phyloP scores from a whole-genome alignment of 2,113 vertebrate species.

The Malurus melanocephalus region DNA sequence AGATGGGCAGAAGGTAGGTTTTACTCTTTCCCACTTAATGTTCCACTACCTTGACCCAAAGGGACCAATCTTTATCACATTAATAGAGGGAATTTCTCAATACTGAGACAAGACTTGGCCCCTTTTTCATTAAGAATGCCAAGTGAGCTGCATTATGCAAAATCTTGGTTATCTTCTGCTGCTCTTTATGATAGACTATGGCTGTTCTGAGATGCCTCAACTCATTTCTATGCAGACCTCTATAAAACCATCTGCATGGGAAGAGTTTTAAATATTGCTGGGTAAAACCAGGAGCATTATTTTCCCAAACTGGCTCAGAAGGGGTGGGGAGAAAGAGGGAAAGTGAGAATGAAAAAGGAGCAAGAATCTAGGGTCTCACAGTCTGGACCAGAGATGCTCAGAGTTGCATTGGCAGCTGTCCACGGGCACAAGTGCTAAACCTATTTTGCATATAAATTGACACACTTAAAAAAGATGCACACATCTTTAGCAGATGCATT shows the following conservation, averaged over 20 bases:
- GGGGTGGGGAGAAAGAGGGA: background rate
- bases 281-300: constrained; percentile 27
- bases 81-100: constrained; percentile 48
- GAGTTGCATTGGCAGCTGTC: constrained; percentile 47
- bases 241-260: constrained; percentile 32
- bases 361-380: background rate
- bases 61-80: constrained; percentile 52
- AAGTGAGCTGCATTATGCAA: constrained; percentile 33
- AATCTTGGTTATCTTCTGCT: constrained; percentile 21
- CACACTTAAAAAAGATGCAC: constrained; percentile 65
- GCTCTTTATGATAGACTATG: constrained; percentile 52
- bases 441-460: constrained; percentile 76
- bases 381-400: constrained; percentile 32
- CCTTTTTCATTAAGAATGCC: constrained; percentile 31
- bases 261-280: constrained; percentile 59
- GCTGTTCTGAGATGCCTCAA: constrained; percentile 60
- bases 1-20: constrained; percentile 53
- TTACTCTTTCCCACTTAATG: constrained; percentile 46
- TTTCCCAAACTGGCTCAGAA: constrained; percentile 46
- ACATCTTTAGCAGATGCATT: constrained; percentile 62
- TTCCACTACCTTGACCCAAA: constrained; percentile 53
- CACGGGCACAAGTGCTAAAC: constrained; percentile 47
- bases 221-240: constrained; percentile 57
- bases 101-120: background rate
- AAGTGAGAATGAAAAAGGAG: background rate